Percentiles rank a stretch among this genome's conserved stretches.
phyloP scores from a whole-genome alignment of 2,113 vertebrate genomes.

The Accipiter virgatus region DNA sequence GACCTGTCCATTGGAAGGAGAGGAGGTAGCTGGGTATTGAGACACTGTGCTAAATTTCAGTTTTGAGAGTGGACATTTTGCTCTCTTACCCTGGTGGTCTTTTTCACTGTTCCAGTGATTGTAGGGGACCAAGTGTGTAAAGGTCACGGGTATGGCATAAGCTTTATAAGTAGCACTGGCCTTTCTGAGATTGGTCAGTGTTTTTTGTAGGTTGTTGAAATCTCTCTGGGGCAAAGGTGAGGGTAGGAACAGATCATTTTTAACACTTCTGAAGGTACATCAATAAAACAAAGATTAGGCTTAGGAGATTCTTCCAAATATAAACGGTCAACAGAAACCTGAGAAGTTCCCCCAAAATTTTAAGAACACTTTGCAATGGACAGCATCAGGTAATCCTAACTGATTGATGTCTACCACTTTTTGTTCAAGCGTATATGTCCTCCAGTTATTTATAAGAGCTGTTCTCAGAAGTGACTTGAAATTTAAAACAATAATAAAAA shows the following conservation, averaged over 20 bases:
- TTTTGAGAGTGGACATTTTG: background rate
- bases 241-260: background rate
- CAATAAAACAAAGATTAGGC: background rate
- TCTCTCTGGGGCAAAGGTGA: background rate
- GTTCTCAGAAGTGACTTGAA: background rate
- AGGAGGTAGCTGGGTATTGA: background rate
- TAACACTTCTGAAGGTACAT: background rate
- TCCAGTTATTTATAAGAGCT: background rate
- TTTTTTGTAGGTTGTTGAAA: background rate
- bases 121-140: background rate
- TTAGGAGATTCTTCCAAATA: background rate
- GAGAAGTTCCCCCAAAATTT: background rate
- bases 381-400: background rate
- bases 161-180: background rate
- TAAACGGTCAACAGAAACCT: background rate
- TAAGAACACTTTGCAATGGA: background rate
- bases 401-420: background rate
- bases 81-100: background rate
- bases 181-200: background rate
- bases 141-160: background rate
- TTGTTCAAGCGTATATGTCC: background rate
- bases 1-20: background rate
- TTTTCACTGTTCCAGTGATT: background rate
- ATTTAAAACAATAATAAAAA: background rate
- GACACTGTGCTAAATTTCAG: background rate